Percentiles rank a stretch among this genome's conserved stretches.
phyloP scores from a whole-genome alignment of 2,113 vertebrate genomes.

The Stomatorhinus ivindoensis region DNA sequence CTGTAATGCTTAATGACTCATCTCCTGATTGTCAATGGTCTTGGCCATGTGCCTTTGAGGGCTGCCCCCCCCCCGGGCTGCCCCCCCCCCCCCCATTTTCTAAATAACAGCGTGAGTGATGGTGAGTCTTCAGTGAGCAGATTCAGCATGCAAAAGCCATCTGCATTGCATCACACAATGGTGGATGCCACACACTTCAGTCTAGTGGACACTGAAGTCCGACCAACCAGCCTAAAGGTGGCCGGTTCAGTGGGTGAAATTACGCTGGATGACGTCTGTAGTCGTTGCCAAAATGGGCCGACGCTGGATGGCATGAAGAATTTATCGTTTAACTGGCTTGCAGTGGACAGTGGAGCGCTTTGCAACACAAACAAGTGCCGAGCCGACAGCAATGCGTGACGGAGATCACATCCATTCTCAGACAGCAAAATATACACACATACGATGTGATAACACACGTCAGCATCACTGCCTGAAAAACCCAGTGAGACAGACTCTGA shows the following conservation, averaged over 20 bases:
- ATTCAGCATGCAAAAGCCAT: slow-evolving; percentile 48
- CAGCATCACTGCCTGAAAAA: slow-evolving; percentile 28
- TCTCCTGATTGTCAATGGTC: slow-evolving; percentile 67
- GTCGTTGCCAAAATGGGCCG: background rate
- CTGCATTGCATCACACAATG: slow-evolving; percentile 20
- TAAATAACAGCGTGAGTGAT: slow-evolving; percentile 41
- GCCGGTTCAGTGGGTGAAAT: background rate
- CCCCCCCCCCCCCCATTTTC: background rate
- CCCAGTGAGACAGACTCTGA: background rate
- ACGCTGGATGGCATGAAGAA: background rate
- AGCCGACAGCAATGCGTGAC: background rate
- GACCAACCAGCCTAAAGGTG: background rate
- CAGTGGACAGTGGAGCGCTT: background rate
- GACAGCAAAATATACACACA: background rate
- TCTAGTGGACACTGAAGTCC: background rate
- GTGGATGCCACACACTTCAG: slow-evolving; percentile 36
- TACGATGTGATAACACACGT: slow-evolving; percentile 8
- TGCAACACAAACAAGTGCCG: background rate
- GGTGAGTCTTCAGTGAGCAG: background rate
- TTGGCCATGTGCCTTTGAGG: slow-evolving; percentile 62
- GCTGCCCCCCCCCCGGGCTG: slow-evolving; percentile 36
- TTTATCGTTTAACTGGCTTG: background rate
- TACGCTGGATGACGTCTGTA: background rate
- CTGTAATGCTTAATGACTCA: slow-evolving; percentile 53
- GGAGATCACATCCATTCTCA: background rate